Percentiles rank a stretch among this genome's conserved stretches.
Evolutionary conservation across 2,113 vertebrate genomes (phyloP).

Genomic region (Coptodon rendalli): DNA sequence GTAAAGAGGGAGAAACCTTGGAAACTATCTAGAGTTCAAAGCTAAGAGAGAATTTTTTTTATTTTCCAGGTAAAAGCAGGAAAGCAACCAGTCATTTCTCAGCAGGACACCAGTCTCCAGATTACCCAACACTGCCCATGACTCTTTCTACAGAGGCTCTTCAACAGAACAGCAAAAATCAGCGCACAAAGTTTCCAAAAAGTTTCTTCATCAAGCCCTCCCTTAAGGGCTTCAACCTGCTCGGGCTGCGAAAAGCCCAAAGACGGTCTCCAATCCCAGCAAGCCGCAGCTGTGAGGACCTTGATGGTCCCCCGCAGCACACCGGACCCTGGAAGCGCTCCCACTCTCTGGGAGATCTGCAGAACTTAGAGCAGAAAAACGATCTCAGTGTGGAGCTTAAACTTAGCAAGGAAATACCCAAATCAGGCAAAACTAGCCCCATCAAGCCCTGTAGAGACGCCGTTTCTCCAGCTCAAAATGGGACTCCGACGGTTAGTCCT

Average conservation of each 20-base stretch:
- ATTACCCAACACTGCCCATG: slow-evolving; percentile 81
- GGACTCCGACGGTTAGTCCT: slow-evolving; percentile 26
- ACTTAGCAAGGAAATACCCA: slow-evolving; percentile 23
- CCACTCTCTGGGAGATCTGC: slow-evolving; percentile 88
- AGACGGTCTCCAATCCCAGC: slow-evolving; percentile 72
- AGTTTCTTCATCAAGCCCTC: slow-evolving; percentile 60
- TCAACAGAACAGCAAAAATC: slow-evolving; percentile 71
- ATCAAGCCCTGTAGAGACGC: not conserved
- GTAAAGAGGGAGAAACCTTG: not conserved
- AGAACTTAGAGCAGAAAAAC: slow-evolving; percentile 51
- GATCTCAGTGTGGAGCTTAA: slow-evolving; percentile 22
- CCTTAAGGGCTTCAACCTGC: slow-evolving; percentile 58
- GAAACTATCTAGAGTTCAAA: not conserved
- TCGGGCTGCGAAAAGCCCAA: slow-evolving; percentile 70
- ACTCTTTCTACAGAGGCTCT: slow-evolving; percentile 71
- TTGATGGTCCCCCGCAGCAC: slow-evolving; percentile 68
- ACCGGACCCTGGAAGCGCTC: slow-evolving; percentile 80
- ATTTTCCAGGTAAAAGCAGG: slow-evolving; percentile 83
- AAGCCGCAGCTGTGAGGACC: slow-evolving; percentile 87
- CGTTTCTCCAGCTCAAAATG: not conserved
- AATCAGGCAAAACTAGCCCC: slow-evolving; percentile 1
- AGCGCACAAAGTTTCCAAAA: slow-evolving; percentile 55
- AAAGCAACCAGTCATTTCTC: slow-evolving; percentile 78
- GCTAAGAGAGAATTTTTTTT: not conserved
- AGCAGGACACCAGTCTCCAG: slow-evolving; percentile 71